Evolutionary conservation across 2,113 vertebrate genomes (phyloP), one percentile per base, ranked within the genome.

Genomic region (Chaenocephalus aceratus): DNA sequence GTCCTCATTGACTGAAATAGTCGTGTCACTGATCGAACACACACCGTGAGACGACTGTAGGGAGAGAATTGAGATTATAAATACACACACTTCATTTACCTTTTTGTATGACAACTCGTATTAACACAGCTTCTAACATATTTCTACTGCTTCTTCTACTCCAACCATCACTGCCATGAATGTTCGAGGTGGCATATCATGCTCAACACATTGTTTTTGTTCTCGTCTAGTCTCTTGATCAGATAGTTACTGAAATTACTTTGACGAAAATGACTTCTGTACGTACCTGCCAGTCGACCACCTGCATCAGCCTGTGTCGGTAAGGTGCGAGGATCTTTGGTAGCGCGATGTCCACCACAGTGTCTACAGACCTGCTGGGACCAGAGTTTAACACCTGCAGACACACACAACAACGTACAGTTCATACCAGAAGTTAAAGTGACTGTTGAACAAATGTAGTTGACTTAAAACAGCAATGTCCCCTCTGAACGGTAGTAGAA

Each of bases 331-430:
- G 94, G 80, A 93, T 91, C 83, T 98, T 98, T 0, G 98, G 98
- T 52, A 98, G 76, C 26, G 51, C 77, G 65, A 99, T 96, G 61
- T 96, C 92, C 36, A 97, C 77, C 88, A 88, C 95, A 10, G 96
- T 94, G 49, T 95, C 91, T 21, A 95, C 88, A 83, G 96, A 95
- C 88, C 95, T 94, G 92, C 97, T 97, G 80, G 94, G 95, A 71
- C 98, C 98, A 3, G 87, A 93, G 91, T 95, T 99, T 56, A 98
- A 94, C 75, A 99, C 96, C 98, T 99, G 85, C 72, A 82, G 16
- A 83, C 23, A 64, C 11, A 86, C n/a, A 72, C 57, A 79, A 54
- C 13, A 49, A 57, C 46, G 68, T 8, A 51, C 30, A 7, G 6
- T 41, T 41, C 6, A 4, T 4, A 23, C 5, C 63, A 8, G 5